Conservation (phyloP, 2,113 vertebrate species). For the Centropristis striata region DNA sequence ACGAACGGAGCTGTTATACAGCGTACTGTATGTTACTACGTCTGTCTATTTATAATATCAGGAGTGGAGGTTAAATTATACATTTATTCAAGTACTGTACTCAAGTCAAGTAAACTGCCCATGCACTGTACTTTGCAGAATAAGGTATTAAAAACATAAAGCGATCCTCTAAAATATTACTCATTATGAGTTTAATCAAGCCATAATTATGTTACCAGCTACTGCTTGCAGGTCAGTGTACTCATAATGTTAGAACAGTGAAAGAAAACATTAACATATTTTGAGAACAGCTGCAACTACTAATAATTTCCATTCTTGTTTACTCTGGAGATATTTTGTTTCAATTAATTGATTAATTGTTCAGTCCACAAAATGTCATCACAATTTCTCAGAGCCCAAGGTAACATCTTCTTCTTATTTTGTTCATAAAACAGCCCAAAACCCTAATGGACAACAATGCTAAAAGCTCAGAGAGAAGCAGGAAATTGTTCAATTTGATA, state of each 20-base stretch:
- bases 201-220: neutral
- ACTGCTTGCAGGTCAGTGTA: neutral
- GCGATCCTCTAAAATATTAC: neutral
- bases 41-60: slow-evolving; percentile 4
- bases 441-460: too few relatives aligned
- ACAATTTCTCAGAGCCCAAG: neutral
- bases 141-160: neutral
- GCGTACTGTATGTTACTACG: slow-evolving; percentile 11
- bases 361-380: neutral
- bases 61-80: neutral
- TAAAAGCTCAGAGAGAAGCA: neutral
- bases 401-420: neutral
- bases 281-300: neutral
- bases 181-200: slow-evolving; percentile 2
- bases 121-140: neutral
- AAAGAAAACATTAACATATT: neutral
- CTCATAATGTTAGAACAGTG: neutral
- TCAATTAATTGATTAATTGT: neutral
- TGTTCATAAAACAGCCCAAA: neutral
- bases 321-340: neutral
- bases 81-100: neutral
- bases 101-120: neutral
- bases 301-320: neutral
- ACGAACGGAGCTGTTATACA: slow-evolving; percentile 32
- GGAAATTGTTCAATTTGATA: neutral